Evolutionary conservation across 1,140 invertebrate genomes (phyloP).

Genomic region (Bombyx mandarina): DNA sequence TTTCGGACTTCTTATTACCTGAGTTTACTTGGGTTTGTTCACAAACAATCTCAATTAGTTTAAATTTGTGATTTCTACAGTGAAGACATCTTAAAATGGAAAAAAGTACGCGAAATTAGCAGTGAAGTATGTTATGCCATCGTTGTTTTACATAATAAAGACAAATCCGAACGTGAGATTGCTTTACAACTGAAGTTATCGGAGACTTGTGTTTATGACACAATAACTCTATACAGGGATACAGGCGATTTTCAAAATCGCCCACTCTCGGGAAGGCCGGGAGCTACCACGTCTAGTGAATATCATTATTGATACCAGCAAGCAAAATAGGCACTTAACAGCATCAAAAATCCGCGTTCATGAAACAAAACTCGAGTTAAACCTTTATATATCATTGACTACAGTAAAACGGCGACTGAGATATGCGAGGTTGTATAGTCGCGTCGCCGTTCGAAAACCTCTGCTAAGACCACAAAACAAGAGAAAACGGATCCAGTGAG

Average conservation of each 20-base stretch:
- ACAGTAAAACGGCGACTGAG: constrained; percentile 12
- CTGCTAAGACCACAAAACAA: constrained; percentile 4
- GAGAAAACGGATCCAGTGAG: background rate
- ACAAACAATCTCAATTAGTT: too few relatives aligned
- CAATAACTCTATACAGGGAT: constrained; percentile 3
- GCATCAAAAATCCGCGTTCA: constrained; percentile 14
- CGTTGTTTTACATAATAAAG: constrained; percentile 3
- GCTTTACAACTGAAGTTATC: constrained; percentile 3
- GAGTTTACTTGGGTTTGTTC: too few relatives aligned
- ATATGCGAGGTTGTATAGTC: constrained; percentile 10
- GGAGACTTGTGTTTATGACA: constrained; percentile 2
- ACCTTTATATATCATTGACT: constrained; percentile 12
- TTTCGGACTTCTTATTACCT: too few relatives aligned
- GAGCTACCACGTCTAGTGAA: constrained; percentile 8
- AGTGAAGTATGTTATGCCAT: constrained; percentile 1
- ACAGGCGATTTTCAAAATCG: constrained; percentile 10
- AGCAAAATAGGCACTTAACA: constrained; percentile 14
- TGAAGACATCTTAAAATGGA: background rate
- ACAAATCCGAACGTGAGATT: constrained; percentile 6
- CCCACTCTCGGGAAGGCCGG: constrained; percentile 6
- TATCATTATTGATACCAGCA: constrained; percentile 2
- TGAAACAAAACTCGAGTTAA: constrained; percentile 12
- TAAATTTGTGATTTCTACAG: constrained; percentile 1
- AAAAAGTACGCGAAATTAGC: background rate
- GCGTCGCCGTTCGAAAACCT: constrained; percentile 6